These are phyloP conservation scores for Desmodus rotundus DNA, from an alignment of 2,113 vertebrate species.

Conservation along the genomic window DNA sequence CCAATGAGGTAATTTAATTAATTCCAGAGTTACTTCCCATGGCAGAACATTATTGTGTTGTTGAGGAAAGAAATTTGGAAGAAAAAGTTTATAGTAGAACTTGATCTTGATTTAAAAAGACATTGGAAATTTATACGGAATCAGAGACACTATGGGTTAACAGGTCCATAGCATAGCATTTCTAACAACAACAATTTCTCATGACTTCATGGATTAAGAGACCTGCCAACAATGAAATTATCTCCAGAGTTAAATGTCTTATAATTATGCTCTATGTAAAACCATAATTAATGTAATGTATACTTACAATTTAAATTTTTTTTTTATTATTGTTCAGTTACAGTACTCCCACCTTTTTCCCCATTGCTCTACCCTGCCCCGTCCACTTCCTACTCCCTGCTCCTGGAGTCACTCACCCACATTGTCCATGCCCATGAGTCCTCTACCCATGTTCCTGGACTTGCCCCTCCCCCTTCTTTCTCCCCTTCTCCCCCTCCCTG, in stretches of 20 bases:
- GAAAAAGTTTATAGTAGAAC: neutral
- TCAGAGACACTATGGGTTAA: neutral
- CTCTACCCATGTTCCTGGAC: too few relatives aligned
- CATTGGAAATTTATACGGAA: neutral
- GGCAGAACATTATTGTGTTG: neutral
- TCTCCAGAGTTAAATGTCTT: slow-evolving; percentile 24
- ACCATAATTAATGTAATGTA: slow-evolving; percentile 32
- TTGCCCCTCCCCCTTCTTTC: too few relatives aligned
- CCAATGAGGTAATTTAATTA: neutral
- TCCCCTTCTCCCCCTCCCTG: too few relatives aligned
- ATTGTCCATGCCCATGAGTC: too few relatives aligned
- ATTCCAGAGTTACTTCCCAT: neutral
- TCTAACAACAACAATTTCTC: neutral
- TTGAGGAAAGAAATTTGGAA: neutral
- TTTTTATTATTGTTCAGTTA: too few relatives aligned
- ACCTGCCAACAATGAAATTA: neutral
- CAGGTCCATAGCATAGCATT: neutral
- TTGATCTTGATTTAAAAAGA: neutral
- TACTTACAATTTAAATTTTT: neutral
- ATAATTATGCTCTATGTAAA: slow-evolving; percentile 38
- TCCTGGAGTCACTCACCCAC: too few relatives aligned
- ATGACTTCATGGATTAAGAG: slow-evolving; percentile 3
- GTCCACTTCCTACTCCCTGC: too few relatives aligned
- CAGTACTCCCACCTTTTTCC: too few relatives aligned
- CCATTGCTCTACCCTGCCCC: too few relatives aligned